Base-by-base conservation (phyloP, 2,888 invertebrate genomes). In the Mythimna pallens region DNA sequence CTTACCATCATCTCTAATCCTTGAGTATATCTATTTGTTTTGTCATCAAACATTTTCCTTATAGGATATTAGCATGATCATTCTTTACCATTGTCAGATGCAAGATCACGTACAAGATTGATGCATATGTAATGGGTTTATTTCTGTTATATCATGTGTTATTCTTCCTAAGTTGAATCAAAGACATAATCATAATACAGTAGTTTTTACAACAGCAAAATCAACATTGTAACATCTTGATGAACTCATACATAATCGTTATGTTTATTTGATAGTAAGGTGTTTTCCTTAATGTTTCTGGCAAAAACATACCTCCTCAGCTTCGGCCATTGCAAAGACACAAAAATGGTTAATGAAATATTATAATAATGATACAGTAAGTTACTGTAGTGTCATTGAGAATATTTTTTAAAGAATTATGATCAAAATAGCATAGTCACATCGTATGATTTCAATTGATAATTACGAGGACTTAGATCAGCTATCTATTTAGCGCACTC, bases 31-130 rank as follows among this genome's bases (percentile, higher is more conserved):
- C 4, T 40, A 55, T 70, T 65, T 43, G 54, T 67, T 62, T 36
- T 47, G 30, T 70, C 64, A 81, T 70, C 50, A 57, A 52, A 47
- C 25, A 50, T 55, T 76, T 63, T 59, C 36, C 47, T 57, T 54
- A 22, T 0, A 36, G 17, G 7, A 61, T 74, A 73, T 55, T 22
- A 40, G 12, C 65, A 10, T 55, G 17, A 12, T 64, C 47, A 54
- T 73, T 55, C 34, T 25, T 36, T 47, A 55, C 30, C 54, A 52
- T 4, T 40, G 36, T 22, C 62, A 63, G 47, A 61, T 43, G 30
- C 43, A 68, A 61, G 63, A 65, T 3, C 14, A 58, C 47, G 3
- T 43, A 36, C 25, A 58, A 22, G 30, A 54, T 54, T 47, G 20
- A 78, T 71, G 36, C n/a, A 54, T 50, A 1, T n/a, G 8, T 72